Evolutionary conservation across 1,140 invertebrate species (phyloP), one percentile per base, ranked within the genome.

Genomic region (Sesamia nonagrioides): DNA sequence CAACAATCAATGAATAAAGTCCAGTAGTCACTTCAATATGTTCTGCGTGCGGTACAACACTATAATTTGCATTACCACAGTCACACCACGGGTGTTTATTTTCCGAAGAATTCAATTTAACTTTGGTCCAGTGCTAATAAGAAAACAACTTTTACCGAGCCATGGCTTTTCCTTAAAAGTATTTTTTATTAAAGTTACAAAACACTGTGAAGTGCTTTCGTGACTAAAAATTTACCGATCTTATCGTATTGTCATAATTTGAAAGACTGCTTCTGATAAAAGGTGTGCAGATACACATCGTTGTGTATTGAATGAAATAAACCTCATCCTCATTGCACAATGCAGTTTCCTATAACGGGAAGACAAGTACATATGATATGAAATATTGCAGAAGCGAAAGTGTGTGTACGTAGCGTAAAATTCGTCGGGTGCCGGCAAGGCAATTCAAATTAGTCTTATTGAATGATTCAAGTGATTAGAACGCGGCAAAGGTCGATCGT

Each of bases 311-410:
- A 71, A 50, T 74, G 37, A 61, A 75, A 58, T 27, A 71, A 50
- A 69, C 63, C 56, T 77, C 72, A 72, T 68, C 40, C 42, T 17
- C 33, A 40, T 80, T 80, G 66, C 79, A 72, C 79, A 80, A 73
- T 72, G 56, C 40, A 40, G 18, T 74, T 79, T 74, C 37, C 42
- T 21, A 52, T 66, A 72, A 42, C 48, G 13, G 50, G 48, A 54
- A 69, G 9, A 9, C n/a, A 40, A 18, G 18, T 66, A 56, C 48
- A 18, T 11, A 15, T 54, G 60, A 68, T 66, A 77, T 35, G 17
- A 75, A 73, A 45, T 35, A 75, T 48, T 75, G 73, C 21, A 45
- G 58, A 45, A 60, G 73, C 73, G 58, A 75, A 75, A 75, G 56
- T 17, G 73, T 75, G 18, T 50, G 13, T 48, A 45, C 17, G 58